Evolutionary conservation across 2,113 vertebrate species (phyloP), one percentile per base, ranked within the genome.

Genomic region (Panurus biarmicus): DNA sequence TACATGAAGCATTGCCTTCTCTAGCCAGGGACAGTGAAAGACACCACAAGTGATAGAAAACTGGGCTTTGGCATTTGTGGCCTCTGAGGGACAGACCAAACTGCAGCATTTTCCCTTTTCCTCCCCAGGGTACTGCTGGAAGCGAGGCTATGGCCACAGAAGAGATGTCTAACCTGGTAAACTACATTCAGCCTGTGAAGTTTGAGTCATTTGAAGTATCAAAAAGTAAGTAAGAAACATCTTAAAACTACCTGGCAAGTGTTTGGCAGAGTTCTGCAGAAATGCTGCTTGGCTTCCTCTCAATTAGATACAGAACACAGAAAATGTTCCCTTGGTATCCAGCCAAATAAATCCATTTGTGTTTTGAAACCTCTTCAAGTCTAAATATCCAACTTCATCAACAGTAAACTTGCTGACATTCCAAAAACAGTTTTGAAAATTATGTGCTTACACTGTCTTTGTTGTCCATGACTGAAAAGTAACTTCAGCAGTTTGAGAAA

Each of bases 81-180:
- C 29, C 28, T 71, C 26, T 51, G 45, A 14, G 61, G 44, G 51
- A 23, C 38, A 54, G 47, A n/a, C 24, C 28, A 48, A 86, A 38
- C 75, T 53, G 62, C 72, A 93, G n/a, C 26, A 0, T 85, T 50
- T 74, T 76, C 33, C 72, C n/a, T 96, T 91, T 53, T 75, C 23
- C 95, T 20, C 88, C 91, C 26, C 83, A 99, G 99, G 99, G 99
- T 5, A 99, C 98, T 23, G 99, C 99, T 54, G 99, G 99, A 81
- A 99, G 99, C 8, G 99, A 99, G 92, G 99, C 99, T 3, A 99
- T 98, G 96, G 99, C 99, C 87, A 99, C 99, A 0, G 99, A 99
- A 85, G 99, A 99, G 97, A 99, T 99, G 99, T 99, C 99, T 86
- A 99, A 99, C 97, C 97, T 99, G 94, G 99, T 99, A 89, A 99